Base-by-base conservation (phyloP, 1,140 invertebrate species). In the Eciton burchellii region DNA sequence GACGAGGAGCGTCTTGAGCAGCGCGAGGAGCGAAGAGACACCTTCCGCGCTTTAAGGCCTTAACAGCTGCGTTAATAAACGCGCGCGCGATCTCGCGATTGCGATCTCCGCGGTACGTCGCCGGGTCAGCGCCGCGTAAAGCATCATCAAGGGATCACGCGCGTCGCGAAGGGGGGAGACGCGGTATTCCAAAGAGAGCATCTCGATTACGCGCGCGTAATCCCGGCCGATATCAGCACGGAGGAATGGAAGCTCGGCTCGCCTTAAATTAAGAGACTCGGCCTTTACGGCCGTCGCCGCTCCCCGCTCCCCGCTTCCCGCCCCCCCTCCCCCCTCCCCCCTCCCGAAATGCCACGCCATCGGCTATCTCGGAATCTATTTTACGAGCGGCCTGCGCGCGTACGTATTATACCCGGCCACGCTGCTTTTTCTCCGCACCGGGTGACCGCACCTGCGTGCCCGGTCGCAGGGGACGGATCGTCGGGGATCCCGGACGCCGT, bases 91-190 rank as follows among this genome's bases (percentile, higher is more conserved):
- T 35, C 54, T 41, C 8, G 26, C 16, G 24, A 76, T 65, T 60
- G 5, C 54, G 24, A n/a, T 43, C 11, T 21, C 12, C 56, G 16
- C n/a, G n/a, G n/a, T 16, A 12, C 14, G 0, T 21, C n/a, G 26
- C 21, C 24, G n/a, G 8, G 29, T 21, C 35, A 35, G 21, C 19
- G 16, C 21, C 41, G 59, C 66, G 65, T 85, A 81, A 85, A 85
- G 16, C 52, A 81, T 85, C 83, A 84, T 85, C 84, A 85, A 81
- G 81, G 83, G 73, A 84, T 81, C 76, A 63, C 66, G 81, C 60
- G 41, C 19, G 3, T 66, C n/a, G n/a, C n/a, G n/a, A n/a, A n/a
- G 21, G 1, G 29, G 41, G 19, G 62, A 68, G 47, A 54, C 14
- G 24, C 24, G 49, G 35, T 68, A 77, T 54, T 68, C 47, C 62